These are phyloP conservation scores for Zapornia atra DNA, from an alignment of 2,113 vertebrate genomes.

Conservation along the genomic window DNA sequence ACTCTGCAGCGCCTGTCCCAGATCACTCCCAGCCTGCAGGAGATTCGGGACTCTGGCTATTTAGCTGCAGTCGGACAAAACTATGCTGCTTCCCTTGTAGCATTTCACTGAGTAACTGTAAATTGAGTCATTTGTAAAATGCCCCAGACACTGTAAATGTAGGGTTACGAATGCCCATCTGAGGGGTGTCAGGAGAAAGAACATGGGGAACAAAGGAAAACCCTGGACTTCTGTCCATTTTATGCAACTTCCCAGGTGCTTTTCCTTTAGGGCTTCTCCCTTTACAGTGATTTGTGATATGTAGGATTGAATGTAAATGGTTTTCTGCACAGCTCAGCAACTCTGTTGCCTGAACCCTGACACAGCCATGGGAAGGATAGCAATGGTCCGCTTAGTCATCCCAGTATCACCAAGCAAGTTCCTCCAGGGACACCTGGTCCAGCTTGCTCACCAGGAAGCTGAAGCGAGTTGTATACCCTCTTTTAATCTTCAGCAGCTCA, in stretches of 20 bases:
- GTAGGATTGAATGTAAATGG: not conserved
- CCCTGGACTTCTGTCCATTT: not conserved
- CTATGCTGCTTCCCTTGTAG: not conserved
- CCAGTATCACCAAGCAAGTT: not conserved
- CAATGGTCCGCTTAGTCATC: not conserved
- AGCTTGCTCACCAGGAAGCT: not conserved
- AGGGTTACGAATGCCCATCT: not conserved
- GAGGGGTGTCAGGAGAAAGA: not conserved
- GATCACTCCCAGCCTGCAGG: not conserved
- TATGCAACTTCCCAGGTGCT: not conserved
- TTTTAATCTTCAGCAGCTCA: not conserved
- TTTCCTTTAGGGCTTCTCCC: not conserved
- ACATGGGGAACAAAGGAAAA: not conserved
- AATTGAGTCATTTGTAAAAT: not conserved
- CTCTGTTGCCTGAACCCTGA: not conserved
- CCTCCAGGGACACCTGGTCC: not conserved
- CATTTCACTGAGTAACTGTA: not conserved
- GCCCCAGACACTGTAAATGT: not conserved
- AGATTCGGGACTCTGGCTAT: not conserved
- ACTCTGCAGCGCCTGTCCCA: not conserved
- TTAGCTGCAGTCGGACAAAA: not conserved
- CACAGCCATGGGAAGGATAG: not conserved
- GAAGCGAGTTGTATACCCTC: not conserved
- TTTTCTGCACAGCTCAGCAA: not conserved
- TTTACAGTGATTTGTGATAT: not conserved